phyloP scores from a whole-genome alignment of 2,888 invertebrate species.

The Petrolisthes manimaculis region DNA sequence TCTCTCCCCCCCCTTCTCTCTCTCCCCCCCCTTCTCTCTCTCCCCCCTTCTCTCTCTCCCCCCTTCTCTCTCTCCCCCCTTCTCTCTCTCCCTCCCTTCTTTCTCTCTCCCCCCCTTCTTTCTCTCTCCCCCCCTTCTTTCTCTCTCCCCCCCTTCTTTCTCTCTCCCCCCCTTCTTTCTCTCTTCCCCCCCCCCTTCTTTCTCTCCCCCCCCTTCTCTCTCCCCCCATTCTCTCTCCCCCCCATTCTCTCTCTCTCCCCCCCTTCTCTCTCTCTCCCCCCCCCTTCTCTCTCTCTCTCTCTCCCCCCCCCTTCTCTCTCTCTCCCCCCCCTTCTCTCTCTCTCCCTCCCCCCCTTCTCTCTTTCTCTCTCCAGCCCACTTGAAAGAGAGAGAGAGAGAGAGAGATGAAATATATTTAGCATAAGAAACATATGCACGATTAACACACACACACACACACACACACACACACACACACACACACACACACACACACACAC shows the following conservation, averaged over 20 bases:
- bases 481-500: too few species aligned
- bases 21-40: neutral
- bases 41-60: neutral
- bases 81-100: neutral
- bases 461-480: too few species aligned
- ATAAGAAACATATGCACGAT: too few species aligned
- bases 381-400: too few species aligned
- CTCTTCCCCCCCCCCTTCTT: neutral
- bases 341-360: neutral
- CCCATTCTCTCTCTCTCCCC: neutral
- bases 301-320: neutral
- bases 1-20: neutral
- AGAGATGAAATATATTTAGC: too few species aligned
- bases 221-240: conserved; percentile 25
- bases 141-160: conserved; percentile 11
- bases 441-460: too few species aligned
- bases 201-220: neutral
- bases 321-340: neutral
- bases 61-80: neutral
- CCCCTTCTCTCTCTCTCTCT: neutral
- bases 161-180: conserved; percentile 9
- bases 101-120: neutral
- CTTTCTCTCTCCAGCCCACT: neutral
- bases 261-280: neutral
- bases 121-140: neutral